Evolutionary conservation across 2,888 invertebrate species (phyloP), one percentile per base, ranked within the genome.

Genomic region (Caenorhabditis virilis): DNA sequence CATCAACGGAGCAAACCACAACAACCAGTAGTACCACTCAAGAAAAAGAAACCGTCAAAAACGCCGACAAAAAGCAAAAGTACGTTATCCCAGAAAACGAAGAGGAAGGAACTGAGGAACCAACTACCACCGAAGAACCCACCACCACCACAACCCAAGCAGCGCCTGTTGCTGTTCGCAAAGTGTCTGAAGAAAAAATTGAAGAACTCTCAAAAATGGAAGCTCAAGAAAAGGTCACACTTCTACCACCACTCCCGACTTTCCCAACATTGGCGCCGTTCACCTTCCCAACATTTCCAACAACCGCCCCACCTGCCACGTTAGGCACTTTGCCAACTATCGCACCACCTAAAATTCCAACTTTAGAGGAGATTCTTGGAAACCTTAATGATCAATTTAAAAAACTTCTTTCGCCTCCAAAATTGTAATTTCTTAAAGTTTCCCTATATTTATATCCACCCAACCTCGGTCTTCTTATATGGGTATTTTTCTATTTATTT

Each of bases 361-460:
- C 65, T 7, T 26, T 65, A 20, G 65, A 65, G 25, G 65, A 65
- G 27, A 56, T 65, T 25, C 49, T 65, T 13, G 58, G 56, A 18
- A 65, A 60, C 16, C 46, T 65, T 38, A 65, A 60, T 18, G 52
- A 52, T 49, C 60, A 65, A 26, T 65, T 65, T 42, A 65, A 65
- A 22, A 60, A 60, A 25, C 46, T 65, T n/a, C 25, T 65, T 3
- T 7, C 48, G 4, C 59, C 64, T 41, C 64, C 64, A 50, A 64
- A 50, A 38, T 48, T 36, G 5, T 46, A 25, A 9, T 30, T 36
- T n/a, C n/a, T 46, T 46, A n/a, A n/a, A 15, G 7, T 18, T 27
- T 26, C 7, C 15, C 26, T 26, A 26, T n/a, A n/a, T n/a, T n/a
- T n/a, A n/a, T n/a, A n/a, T n/a, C n/a, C n/a, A n/a, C n/a, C n/a